Conservation (phyloP, 2,113 vertebrate genomes). For the Furnarius figulus region DNA sequence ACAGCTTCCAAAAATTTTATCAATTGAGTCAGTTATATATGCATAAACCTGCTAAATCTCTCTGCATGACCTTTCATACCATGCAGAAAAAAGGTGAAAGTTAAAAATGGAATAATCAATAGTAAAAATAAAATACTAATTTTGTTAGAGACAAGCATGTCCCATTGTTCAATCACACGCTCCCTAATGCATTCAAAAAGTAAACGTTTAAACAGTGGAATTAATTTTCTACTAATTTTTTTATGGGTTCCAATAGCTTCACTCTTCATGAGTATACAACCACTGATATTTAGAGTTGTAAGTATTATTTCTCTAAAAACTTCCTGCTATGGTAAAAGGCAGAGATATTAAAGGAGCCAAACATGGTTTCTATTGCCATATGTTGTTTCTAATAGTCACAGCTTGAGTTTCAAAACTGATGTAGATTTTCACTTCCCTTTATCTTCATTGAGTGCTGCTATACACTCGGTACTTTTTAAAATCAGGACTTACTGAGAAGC, state of each 20-base stretch:
- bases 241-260: neutral
- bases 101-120: neutral
- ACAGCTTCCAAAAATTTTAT: neutral
- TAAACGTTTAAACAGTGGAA: neutral
- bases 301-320: neutral
- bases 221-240: neutral
- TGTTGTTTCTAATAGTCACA: conserved; percentile 31
- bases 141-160: neutral
- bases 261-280: neutral
- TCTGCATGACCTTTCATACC: neutral
- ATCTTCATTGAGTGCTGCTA: neutral
- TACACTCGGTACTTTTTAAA: neutral
- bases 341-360: conserved; percentile 7
- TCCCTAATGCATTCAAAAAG: neutral
- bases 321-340: neutral
- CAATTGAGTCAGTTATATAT: neutral
- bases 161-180: neutral
- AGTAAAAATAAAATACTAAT: neutral
- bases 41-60: neutral
- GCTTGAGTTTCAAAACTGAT: conserved; percentile 22
- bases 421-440: conserved; percentile 8
- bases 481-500: neutral
- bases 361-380: neutral
- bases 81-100: neutral
- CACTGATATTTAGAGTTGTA: neutral